Base-by-base conservation (phyloP, 1,140 invertebrate species). In the Steinernema khuongi region DNA sequence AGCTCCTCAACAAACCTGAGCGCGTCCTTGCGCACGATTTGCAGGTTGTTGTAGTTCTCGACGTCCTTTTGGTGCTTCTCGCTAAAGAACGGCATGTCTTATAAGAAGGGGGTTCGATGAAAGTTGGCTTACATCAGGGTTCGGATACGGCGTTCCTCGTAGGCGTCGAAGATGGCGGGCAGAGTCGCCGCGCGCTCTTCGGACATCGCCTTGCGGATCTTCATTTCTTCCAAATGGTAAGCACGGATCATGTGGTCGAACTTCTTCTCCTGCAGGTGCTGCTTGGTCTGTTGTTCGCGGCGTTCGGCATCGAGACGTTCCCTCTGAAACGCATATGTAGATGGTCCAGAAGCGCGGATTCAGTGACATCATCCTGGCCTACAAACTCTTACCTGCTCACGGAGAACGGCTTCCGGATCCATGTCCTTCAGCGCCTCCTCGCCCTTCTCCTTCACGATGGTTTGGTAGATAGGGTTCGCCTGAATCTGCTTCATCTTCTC, bases 221-320 rank as follows among this genome's bases (percentile, higher is more conserved):
- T 31, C 70, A 85, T 74, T 74, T 85, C 83, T 70, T 85, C 83
- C 26, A 85, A 43, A 73, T 85, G 82, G 29, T 84, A 74, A 26
- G 85, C 84, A 17, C 84, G 72, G 19, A 85, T 74, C 7, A 68
- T 73, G 72, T 85, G 77, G 70, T 85, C 84, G 31, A 79, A 86
- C 50, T 85, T 86, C 71, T 85, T 85, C 72, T 85, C 84, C 32
- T 85, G 83, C 28, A 74, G 74, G 19, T 81, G 78, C 76, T 83
- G 67, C 43, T 81, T 82, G 19, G 67, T 74, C n/a, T 78, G 71
- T 31, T 73, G 74, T 28, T 82, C 79, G 14, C 80, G 72, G 19
- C 79, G 68, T 74, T 84, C 81, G 14, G 31, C 77, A 69, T 84
- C 82, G 70, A 81, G 70, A 71, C 77, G 73, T 50, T 76, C 1